Evolutionary conservation across 2,888 invertebrate genomes (phyloP).

Genomic region (Agrilus mali): DNA sequence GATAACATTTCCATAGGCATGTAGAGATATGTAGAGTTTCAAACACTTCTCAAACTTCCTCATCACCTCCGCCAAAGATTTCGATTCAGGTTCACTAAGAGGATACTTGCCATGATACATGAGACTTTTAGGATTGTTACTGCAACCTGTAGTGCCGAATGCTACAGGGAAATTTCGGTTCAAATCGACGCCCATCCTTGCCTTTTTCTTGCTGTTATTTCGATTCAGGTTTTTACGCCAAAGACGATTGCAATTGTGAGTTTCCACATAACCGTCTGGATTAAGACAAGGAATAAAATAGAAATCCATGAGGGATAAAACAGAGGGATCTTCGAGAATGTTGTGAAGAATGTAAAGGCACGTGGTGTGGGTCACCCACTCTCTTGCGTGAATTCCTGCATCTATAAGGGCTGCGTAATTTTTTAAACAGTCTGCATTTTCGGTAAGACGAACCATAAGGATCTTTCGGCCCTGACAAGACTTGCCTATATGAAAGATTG

Average conservation of each 20-base stretch:
- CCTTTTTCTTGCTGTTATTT: conserved; percentile 5
- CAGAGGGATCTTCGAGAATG: conserved; percentile 7
- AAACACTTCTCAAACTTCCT: conserved; percentile 11
- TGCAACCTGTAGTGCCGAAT: conserved; percentile 18
- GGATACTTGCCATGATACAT: conserved; percentile 14
- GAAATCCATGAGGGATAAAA: conserved; percentile 15
- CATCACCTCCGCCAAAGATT: conserved; percentile 17
- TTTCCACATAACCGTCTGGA: conserved; percentile 19
- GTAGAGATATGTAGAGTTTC: conserved; percentile 17
- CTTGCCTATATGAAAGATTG: conserved; percentile 14
- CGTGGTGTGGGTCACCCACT: conserved; percentile 17
- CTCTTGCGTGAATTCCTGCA: conserved; percentile 18
- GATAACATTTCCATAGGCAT: conserved; percentile 16
- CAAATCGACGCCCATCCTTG: conserved; percentile 18
- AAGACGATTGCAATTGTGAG: conserved; percentile 14
- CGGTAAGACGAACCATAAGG: conserved; percentile 12
- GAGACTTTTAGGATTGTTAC: conserved; percentile 9
- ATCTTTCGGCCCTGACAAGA: conserved; percentile 15
- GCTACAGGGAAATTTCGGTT: conserved; percentile 18
- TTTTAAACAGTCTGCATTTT: conserved; percentile 7
- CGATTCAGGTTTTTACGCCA: conserved; percentile 15
- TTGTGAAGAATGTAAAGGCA: conserved; percentile 16
- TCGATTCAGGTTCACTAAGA: conserved; percentile 21
- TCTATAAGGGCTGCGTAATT: conserved; percentile 13
- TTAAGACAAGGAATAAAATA: conserved; percentile 19